These are phyloP conservation scores for Tetramorium alpestre DNA, from an alignment of 1,140 invertebrate genomes.

Conservation along the genomic window DNA sequence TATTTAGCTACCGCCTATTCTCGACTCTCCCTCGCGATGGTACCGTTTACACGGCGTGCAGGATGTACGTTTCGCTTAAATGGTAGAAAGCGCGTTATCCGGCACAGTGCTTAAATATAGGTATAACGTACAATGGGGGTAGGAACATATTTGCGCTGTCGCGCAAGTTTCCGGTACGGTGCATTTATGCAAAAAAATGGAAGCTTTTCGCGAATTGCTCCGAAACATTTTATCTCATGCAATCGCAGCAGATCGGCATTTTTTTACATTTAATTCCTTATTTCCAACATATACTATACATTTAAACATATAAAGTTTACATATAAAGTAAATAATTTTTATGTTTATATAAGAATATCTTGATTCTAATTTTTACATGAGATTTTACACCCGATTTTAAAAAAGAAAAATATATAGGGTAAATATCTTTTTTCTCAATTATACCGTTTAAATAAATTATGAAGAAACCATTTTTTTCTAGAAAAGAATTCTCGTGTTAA, in stretches of 20 bases:
- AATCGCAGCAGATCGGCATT: not conserved
- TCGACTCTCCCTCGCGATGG: constrained; percentile 36
- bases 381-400: not conserved
- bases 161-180: not conserved
- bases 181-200: not conserved
- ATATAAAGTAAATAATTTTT: not conserved
- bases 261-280: not conserved
- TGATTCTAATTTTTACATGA: not conserved
- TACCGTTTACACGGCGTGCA: constrained; percentile 44
- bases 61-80: constrained; percentile 49
- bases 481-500: not conserved
- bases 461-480: not conserved
- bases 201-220: not conserved
- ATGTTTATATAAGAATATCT: not conserved
- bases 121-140: constrained; percentile 28
- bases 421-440: not conserved
- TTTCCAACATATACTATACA: not conserved
- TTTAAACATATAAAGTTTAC: not conserved
- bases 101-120: constrained; percentile 34
- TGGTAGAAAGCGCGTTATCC: constrained; percentile 46
- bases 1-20: constrained; percentile 70
- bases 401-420: not conserved
- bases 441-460: not conserved
- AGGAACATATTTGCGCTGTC: constrained; percentile 36
- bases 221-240: not conserved